Conservation (phyloP, 2,113 vertebrate species). For the Phyllostomus discolor region DNA sequence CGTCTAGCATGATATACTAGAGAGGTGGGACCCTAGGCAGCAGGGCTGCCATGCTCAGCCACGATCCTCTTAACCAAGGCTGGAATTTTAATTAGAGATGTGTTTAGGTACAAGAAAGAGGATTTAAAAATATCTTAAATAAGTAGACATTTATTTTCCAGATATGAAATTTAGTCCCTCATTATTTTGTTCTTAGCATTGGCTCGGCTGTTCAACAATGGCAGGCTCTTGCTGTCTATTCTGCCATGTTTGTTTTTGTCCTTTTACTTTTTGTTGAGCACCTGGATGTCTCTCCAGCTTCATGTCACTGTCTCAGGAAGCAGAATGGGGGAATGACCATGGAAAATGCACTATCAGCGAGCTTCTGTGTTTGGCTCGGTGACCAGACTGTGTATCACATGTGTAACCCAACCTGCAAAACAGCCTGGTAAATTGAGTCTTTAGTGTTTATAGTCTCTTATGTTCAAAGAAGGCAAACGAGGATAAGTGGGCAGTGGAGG, state of each 20-base stretch:
- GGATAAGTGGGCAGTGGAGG: neutral
- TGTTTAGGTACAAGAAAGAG: neutral
- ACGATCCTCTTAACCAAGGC: neutral
- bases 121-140: neutral
- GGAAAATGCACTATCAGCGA: neutral
- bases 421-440: neutral
- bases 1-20: neutral
- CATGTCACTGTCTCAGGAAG: neutral
- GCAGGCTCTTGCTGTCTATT: neutral
- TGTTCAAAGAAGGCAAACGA: neutral
- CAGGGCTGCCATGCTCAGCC: neutral
- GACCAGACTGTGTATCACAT: neutral
- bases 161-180: neutral
- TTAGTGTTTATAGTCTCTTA: neutral
- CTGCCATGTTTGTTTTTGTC: neutral
- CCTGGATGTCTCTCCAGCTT: neutral
- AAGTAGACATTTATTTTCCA: neutral
- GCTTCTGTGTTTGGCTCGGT: neutral
- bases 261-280: neutral
- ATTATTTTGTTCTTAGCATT: neutral
- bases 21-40: neutral
- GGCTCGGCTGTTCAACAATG: neutral
- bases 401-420: neutral
- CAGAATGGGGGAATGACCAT: neutral
- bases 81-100: neutral